phyloP scores from a whole-genome alignment of 2,113 vertebrate genomes.

The Puma concolor region DNA sequence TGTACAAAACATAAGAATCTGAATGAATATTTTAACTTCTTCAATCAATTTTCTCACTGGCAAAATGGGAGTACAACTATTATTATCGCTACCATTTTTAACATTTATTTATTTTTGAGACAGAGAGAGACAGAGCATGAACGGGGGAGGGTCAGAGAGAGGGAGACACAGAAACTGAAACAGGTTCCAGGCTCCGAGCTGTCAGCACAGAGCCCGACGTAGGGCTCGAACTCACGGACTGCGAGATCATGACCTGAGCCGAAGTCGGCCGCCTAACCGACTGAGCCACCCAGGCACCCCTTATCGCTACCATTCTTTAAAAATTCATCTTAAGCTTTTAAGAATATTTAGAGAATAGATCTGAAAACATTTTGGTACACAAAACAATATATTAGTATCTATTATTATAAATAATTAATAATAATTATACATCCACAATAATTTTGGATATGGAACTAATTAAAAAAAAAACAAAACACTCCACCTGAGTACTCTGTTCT shows the following conservation, averaged over 20 bases:
- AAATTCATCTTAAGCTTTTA: background rate
- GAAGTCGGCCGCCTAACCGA: too few species aligned
- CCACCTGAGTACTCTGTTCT: background rate
- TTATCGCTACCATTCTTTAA: background rate
- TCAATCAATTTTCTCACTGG: background rate
- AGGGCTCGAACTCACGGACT: too few species aligned
- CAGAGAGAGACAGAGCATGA: too few species aligned
- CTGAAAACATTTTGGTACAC: background rate
- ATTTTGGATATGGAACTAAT: background rate
- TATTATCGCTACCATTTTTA: background rate
- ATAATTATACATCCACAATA: background rate
- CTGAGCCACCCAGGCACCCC: too few species aligned
- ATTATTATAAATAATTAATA: background rate
- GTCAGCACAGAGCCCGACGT: too few species aligned
- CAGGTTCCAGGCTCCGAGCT: too few species aligned
- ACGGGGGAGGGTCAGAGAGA: too few species aligned
- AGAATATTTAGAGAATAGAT: background rate
- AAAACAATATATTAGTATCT: background rate
- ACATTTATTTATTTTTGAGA: too few species aligned
- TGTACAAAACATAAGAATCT: background rate
- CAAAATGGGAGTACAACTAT: background rate
- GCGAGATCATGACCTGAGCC: too few species aligned
- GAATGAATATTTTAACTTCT: background rate
- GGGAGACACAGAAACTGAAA: too few species aligned
- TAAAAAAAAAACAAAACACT: background rate